Evolutionary conservation across 2,888 invertebrate species (phyloP), one percentile per base, ranked within the genome.

Genomic region (Melitaea athalia): DNA sequence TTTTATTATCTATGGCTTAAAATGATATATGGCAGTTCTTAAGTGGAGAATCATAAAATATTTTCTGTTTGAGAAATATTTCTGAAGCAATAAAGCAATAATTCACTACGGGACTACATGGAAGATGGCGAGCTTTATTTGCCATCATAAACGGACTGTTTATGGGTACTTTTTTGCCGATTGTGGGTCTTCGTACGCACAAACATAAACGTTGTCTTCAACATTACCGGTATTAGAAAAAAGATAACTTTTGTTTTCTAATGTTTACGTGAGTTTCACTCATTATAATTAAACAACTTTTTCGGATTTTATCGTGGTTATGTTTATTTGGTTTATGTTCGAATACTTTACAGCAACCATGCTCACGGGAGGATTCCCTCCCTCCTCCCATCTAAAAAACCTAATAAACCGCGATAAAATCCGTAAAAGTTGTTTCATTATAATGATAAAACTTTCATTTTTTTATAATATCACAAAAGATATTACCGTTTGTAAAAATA

Each of bases 41-140:
- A 92, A 92, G 88, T 91, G 88, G 89, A 85, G 91, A 89, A 92
- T 92, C 92, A 91, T 92, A 92, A 92, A 92, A 92, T 92, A 91
- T 92, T 92, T 92, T 92, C 92, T 91, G 92, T 92, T 92, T 92
- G 92, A 91, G 89, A 91, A 92, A 92, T 92, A 92, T 92, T 92
- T 91, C 92, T 90, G 91, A 91, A 85, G 92, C 92, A 92, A 92
- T 92, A 92, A 92, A 92, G 92, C 92, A 92, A 92, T 92, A 92
- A 92, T 89, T 92, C 92, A 92, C 91, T 91, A 91, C 88, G 88
- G 86, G 90, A 86, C 90, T 89, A 88, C 91, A 89, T 89, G 87
- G 89, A 90, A 92, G 89, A 90, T 86, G 88, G 86, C 88, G 84
- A 84, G 86, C 87, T 92, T 92, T 92, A 92, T 92, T 91, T 92